A percentile compares a stretch with the other conserved stretches of the same genome.
phyloP scores from a whole-genome alignment of 2,888 invertebrate species.

The Fabriciana adippe region DNA sequence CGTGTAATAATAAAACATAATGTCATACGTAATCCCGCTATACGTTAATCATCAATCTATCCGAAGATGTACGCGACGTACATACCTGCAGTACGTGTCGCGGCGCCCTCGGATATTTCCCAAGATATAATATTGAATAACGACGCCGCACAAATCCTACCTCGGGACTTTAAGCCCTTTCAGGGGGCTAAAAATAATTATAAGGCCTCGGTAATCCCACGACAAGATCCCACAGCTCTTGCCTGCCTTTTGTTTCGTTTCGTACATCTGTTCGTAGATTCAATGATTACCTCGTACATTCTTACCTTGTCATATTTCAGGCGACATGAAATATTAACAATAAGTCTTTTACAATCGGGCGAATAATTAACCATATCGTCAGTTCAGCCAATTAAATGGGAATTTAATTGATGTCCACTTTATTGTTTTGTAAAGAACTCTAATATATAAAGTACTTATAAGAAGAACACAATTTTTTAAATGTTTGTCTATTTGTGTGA shows the following conservation, averaged over 20 bases:
- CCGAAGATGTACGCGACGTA: slow-evolving; percentile 41
- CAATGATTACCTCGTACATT: slow-evolving; percentile 7
- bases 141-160: slow-evolving; percentile 72
- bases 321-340: no score
- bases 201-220: slow-evolving; percentile 55
- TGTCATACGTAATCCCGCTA: slow-evolving; percentile 43
- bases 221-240: slow-evolving; percentile 47
- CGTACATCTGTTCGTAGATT: slow-evolving; percentile 41
- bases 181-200: slow-evolving; percentile 70
- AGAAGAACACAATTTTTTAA: no score
- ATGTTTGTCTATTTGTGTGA: no score
- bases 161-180: slow-evolving; percentile 72
- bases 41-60: slow-evolving; percentile 48
- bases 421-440: no score
- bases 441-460: no score
- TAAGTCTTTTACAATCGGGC: no score
- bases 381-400: not conserved
- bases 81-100: slow-evolving; percentile 62
- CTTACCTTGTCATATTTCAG: slow-evolving; percentile 24
- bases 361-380: not conserved
- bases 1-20: slow-evolving; percentile 20
- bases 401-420: not conserved
- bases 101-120: slow-evolving; percentile 42
- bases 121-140: slow-evolving; percentile 79
- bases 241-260: slow-evolving; percentile 49